Percentiles rank a stretch among this genome's conserved stretches.
phyloP scores from a whole-genome alignment of 2,888 invertebrate genomes.

The Cheilosia variabilis region DNA sequence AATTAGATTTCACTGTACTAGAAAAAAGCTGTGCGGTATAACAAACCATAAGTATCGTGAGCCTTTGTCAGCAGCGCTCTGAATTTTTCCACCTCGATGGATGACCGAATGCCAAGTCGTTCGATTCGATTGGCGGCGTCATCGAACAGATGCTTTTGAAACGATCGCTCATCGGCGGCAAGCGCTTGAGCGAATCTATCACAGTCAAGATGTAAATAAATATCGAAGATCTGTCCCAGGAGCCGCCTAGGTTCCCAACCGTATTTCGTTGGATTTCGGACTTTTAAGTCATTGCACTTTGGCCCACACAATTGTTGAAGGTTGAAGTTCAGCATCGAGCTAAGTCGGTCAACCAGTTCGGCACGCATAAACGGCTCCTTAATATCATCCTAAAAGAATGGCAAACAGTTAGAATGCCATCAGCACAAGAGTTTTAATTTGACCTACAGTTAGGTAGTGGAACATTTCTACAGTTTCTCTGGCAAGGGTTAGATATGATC shows the following conservation, averaged over 20 bases:
- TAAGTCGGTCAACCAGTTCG: slow-evolving; percentile 96
- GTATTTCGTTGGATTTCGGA: slow-evolving; percentile 96
- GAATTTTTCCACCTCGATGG: slow-evolving; percentile 94
- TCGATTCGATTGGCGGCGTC: slow-evolving; percentile 94
- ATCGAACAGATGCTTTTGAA: slow-evolving; percentile 95
- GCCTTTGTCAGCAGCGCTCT: slow-evolving; percentile 90
- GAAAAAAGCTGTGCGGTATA: not conserved
- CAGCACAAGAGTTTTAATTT: not conserved
- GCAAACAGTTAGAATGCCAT: not conserved
- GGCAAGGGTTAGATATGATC: slow-evolving; percentile 95
- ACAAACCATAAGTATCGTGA: slow-evolving; percentile 88
- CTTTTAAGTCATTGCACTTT: slow-evolving; percentile 97
- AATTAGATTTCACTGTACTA: not conserved
- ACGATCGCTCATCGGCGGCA: slow-evolving; percentile 98
- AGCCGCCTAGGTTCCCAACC: slow-evolving; percentile 98
- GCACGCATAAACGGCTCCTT: slow-evolving; percentile 97
- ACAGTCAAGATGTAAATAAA: slow-evolving; percentile 98
- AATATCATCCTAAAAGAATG: slow-evolving; percentile 87
- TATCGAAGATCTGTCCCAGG: slow-evolving; percentile 96
- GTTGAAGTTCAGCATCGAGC: slow-evolving; percentile 99
- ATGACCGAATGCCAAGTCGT: slow-evolving; percentile 91
- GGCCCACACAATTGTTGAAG: slow-evolving; percentile 97
- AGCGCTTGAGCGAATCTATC: slow-evolving; percentile 95
- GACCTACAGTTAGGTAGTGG: slow-evolving; percentile 92
- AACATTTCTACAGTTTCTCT: slow-evolving; percentile 99